phyloP scores from a whole-genome alignment of 2,113 vertebrate species.

The Actenoides lindsayi region DNA sequence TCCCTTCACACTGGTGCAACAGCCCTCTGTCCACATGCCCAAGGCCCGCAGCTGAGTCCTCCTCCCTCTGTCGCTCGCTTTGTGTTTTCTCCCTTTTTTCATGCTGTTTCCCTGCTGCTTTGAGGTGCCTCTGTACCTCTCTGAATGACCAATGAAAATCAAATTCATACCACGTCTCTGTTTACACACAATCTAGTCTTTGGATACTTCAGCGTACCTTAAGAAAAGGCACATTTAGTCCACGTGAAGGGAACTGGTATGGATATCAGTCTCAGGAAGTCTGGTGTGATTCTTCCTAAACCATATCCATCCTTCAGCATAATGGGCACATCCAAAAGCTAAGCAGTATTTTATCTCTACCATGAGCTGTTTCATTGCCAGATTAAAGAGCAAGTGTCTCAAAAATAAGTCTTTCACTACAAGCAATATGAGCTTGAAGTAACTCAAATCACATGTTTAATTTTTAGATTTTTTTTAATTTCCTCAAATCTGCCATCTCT shows the following conservation, averaged over 20 bases:
- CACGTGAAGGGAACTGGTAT: background rate
- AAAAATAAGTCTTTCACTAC: background rate
- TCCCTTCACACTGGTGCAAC: rapidly evolving
- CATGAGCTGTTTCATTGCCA: background rate
- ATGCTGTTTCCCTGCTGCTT: background rate
- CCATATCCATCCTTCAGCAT: background rate
- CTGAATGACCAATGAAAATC: background rate
- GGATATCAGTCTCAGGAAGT: background rate
- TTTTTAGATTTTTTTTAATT: background rate
- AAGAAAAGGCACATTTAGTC: background rate
- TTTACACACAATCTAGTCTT: background rate
- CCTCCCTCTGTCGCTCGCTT: background rate
- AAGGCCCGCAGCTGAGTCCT: rapidly evolving
- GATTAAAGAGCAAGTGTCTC: background rate
- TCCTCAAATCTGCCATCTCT: background rate
- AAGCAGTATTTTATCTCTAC: background rate
- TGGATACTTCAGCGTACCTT: background rate
- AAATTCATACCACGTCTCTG: rapidly evolving
- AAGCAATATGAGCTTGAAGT: background rate
- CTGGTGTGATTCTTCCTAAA: background rate
- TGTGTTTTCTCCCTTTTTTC: background rate
- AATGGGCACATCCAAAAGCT: background rate
- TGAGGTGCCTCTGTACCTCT: background rate
- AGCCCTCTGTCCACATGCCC: rapidly evolving
- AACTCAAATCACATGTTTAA: background rate